Evolutionary conservation across 2,888 invertebrate species (phyloP).

Genomic region (Pollenia labialis): DNA sequence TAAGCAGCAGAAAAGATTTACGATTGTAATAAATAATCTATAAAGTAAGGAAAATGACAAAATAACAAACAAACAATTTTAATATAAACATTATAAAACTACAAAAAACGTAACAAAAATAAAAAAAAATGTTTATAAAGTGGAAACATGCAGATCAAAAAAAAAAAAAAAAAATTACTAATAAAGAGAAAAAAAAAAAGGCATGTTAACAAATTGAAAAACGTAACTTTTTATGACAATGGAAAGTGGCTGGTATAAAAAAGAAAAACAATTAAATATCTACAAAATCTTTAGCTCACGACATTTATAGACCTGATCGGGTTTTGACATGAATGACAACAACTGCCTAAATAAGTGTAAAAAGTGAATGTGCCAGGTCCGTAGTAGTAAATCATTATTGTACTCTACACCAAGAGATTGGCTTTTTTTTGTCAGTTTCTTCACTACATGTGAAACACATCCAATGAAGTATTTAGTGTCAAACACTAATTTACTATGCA

Average conservation of each 20-base stretch:
- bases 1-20: constrained; percentile 55
- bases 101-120: not conserved
- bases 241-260: constrained; percentile 39
- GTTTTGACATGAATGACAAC: not conserved
- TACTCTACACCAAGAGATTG: too few relatives aligned
- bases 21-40: constrained; percentile 66
- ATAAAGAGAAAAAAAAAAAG: constrained; percentile 12
- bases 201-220: constrained; percentile 45
- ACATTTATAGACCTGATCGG: constrained; percentile 16
- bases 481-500: too few relatives aligned
- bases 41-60: constrained; percentile 18
- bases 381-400: too few relatives aligned
- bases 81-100: constrained; percentile 17
- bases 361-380: too few relatives aligned
- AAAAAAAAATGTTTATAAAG: not conserved
- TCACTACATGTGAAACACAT: too few relatives aligned
- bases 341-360: not conserved
- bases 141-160: constrained; percentile 4
- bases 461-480: too few relatives aligned
- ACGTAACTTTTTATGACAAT: constrained; percentile 47
- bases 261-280: constrained; percentile 20
- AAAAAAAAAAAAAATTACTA: not conserved
- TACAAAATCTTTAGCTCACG: constrained; percentile 29
- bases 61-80: constrained; percentile 13
- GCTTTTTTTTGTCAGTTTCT: too few relatives aligned